Evolutionary conservation across 2,797 vertebrate species (phyloP).

Genomic region (Okamejei kenojei): DNA sequence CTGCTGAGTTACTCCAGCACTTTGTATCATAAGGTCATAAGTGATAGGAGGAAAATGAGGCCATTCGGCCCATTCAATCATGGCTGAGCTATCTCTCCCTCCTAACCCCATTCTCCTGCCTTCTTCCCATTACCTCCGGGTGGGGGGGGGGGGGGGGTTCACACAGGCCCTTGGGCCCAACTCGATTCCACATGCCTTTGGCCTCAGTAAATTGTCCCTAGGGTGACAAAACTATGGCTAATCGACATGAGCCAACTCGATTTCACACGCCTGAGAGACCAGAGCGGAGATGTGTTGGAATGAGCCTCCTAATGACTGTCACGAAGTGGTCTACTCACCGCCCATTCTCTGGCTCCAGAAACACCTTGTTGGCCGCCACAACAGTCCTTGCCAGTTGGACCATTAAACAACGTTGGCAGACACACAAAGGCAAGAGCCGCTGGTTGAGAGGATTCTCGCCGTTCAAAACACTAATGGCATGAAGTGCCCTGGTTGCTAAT

Average conservation of each 20-base stretch:
- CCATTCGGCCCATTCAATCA: too few species aligned
- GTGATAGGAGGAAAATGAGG: too few species aligned
- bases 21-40: too few species aligned
- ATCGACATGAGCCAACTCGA: neutral
- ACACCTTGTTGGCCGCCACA: neutral
- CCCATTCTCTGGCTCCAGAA: neutral
- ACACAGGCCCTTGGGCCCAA: too few species aligned
- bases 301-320: neutral
- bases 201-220: too few species aligned
- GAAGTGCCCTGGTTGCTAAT: neutral
- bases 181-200: too few species aligned
- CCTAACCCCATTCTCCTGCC: too few species aligned
- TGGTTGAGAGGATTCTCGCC: neutral
- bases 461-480: neutral
- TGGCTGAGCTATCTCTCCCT: too few species aligned
- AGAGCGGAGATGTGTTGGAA: neutral
- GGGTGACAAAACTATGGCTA: too few species aligned
- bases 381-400: neutral
- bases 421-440: neutral
- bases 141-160: too few species aligned
- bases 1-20: too few species aligned
- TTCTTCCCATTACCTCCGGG: too few species aligned
- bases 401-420: neutral
- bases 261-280: neutral
- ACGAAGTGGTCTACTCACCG: neutral